Percentiles rank a stretch among this genome's conserved stretches.
Conservation (phyloP, 2,888 invertebrate genomes). For the Sarcophaga rosellei region DNA sequence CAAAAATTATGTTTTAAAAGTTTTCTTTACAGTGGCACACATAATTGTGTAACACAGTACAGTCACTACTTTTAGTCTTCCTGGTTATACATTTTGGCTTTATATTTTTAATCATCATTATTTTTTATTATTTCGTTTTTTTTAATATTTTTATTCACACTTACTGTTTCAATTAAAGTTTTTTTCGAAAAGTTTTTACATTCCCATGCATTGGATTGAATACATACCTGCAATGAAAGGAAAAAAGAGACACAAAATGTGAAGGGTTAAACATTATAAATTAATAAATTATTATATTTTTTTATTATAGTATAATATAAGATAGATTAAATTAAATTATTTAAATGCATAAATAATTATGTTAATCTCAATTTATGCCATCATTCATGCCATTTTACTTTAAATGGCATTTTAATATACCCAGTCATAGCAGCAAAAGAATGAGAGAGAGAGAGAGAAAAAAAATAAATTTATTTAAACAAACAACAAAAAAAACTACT, state of each 20-base stretch:
- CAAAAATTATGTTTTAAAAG: no score
- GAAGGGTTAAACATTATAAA: constrained; percentile 13
- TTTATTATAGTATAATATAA: no score
- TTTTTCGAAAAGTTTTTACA: no score
- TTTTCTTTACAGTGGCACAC: no score
- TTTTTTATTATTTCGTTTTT: background rate
- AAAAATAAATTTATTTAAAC: background rate
- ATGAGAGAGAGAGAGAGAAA: background rate
- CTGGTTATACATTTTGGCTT: background rate
- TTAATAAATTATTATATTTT: constrained; percentile 31
- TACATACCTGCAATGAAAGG: constrained; percentile 51
- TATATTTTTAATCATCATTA: background rate
- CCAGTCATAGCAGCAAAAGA: background rate
- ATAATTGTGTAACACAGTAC: no score
- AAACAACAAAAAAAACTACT: background rate
- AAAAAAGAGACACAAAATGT: constrained; percentile 6
- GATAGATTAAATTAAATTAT: constrained; percentile 49
- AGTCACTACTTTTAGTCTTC: no score
- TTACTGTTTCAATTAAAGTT: constrained; percentile 5
- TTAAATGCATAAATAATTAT: constrained; percentile 40
- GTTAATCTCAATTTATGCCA: constrained; percentile 23
- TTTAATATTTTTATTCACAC: background rate
- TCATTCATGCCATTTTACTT: background rate
- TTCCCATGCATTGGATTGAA: background rate
- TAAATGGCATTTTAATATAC: background rate